Evolutionary conservation across 2,888 invertebrate genomes (phyloP).

Genomic region (Drosophila engyochracea): DNA sequence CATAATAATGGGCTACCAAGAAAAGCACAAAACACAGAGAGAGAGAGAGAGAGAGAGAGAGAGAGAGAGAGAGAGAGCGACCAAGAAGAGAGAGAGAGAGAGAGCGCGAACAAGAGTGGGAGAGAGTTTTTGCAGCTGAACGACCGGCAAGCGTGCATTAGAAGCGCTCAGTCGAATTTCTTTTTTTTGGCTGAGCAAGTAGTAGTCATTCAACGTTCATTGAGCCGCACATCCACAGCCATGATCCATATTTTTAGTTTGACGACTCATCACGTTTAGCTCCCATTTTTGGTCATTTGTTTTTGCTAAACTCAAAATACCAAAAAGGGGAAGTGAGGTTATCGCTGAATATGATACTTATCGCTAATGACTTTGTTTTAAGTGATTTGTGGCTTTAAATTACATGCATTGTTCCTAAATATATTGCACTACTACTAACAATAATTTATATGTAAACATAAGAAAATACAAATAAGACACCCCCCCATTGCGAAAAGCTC

Average conservation of each 20-base stretch:
- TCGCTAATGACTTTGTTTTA: constrained; percentile 11
- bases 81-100: background rate
- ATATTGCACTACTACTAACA: background rate
- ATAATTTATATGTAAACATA: background rate
- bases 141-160: constrained; percentile 10
- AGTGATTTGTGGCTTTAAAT: constrained; percentile 9
- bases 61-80: background rate
- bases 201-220: constrained; percentile 21
- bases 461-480: background rate
- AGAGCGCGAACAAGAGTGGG: background rate
- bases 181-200: constrained; percentile 9
- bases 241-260: constrained; percentile 44
- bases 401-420: background rate
- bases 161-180: constrained; percentile 13
- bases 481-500: background rate
- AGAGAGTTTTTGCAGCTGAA: constrained; percentile 19
- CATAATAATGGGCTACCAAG: constrained; percentile 14
- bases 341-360: constrained; percentile 9
- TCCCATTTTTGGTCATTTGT: constrained; percentile 41
- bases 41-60: background rate
- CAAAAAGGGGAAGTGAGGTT: constrained; percentile 50
- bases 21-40: background rate
- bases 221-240: constrained; percentile 19
- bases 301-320: constrained; percentile 34
- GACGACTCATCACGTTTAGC: constrained; percentile 45